Conservation (phyloP, 2,797 vertebrate genomes). For the Adrianichthys oophorus region DNA sequence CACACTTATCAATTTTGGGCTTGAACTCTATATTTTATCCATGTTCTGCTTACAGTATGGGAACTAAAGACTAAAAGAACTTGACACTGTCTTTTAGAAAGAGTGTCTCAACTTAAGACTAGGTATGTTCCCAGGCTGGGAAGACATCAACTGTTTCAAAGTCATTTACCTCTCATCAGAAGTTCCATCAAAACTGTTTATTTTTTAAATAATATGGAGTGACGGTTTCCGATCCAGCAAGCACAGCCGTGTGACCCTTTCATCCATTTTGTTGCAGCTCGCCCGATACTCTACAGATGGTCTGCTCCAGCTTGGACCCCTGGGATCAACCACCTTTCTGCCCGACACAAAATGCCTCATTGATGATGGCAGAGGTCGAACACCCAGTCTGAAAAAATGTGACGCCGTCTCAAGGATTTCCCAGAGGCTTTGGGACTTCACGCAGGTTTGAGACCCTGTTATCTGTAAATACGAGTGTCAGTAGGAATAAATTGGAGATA, state of each 20-base stretch:
- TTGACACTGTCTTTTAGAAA: too few relatives aligned
- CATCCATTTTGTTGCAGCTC: slow-evolving; percentile 76
- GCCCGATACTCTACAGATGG: slow-evolving; percentile 94
- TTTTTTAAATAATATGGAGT: slow-evolving; percentile 10
- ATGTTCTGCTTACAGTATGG: too few relatives aligned
- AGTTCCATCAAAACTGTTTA: background rate
- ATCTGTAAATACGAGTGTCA: too few relatives aligned
- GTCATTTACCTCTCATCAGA: too few relatives aligned
- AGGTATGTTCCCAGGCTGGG: too few relatives aligned
- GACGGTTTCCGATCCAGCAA: slow-evolving; percentile 3
- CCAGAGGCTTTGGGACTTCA: slow-evolving; percentile 96
- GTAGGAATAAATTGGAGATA: too few relatives aligned
- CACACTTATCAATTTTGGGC: too few relatives aligned
- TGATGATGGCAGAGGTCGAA: slow-evolving; percentile 88
- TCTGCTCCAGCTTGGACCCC: slow-evolving; percentile 90
- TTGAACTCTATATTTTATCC: too few relatives aligned
- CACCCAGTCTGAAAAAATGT: slow-evolving; percentile 88
- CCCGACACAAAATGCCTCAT: slow-evolving; percentile 96
- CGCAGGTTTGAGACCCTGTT: slow-evolving; percentile 79
- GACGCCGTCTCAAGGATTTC: slow-evolving; percentile 83
- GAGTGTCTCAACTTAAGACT: too few relatives aligned
- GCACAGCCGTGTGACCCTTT: slow-evolving; percentile 10
- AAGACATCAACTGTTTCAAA: too few relatives aligned
- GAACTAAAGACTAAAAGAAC: too few relatives aligned
- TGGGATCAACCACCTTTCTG: slow-evolving; percentile 94